phyloP scores from a whole-genome alignment of 2,797 vertebrate species.

The Leptodactylus fallax region DNA sequence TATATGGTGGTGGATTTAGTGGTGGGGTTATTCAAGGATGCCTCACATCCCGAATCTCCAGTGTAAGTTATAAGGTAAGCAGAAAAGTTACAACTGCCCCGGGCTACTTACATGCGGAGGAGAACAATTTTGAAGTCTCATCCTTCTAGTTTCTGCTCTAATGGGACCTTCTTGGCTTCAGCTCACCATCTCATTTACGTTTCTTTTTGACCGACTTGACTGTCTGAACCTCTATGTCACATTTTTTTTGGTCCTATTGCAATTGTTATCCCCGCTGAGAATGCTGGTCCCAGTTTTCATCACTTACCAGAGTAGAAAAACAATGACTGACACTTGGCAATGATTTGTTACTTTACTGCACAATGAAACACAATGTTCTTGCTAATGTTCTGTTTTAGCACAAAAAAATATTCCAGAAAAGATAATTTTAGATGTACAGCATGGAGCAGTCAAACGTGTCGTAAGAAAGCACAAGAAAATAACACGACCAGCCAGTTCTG shows the following conservation, averaged over 20 bases:
- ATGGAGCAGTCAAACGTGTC: constrained; percentile 15
- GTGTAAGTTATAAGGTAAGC: too few relatives aligned
- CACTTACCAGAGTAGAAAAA: background rate
- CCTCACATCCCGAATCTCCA: too few relatives aligned
- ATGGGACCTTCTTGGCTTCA: too few relatives aligned
- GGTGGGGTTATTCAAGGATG: too few relatives aligned
- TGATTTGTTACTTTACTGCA: background rate
- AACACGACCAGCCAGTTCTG: background rate
- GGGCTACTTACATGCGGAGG: too few relatives aligned
- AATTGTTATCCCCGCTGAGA: background rate
- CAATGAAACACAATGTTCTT: constrained; percentile 26
- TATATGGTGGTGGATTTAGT: too few relatives aligned
- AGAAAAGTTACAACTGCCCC: too few relatives aligned
- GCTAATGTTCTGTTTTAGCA: constrained; percentile 11
- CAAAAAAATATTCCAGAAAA: background rate
- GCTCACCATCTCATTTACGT: too few relatives aligned
- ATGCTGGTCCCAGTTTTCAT: background rate
- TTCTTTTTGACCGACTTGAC: too few relatives aligned
- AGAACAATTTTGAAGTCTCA: too few relatives aligned
- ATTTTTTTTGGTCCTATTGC: background rate
- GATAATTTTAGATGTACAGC: constrained; percentile 24
- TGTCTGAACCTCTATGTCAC: too few relatives aligned
- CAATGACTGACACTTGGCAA: background rate
- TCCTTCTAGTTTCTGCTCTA: too few relatives aligned
- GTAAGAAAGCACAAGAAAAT: background rate